Evolutionary conservation across 2,888 invertebrate species (phyloP), one percentile per base, ranked within the genome.

Genomic region (Dynastes grantii): DNA sequence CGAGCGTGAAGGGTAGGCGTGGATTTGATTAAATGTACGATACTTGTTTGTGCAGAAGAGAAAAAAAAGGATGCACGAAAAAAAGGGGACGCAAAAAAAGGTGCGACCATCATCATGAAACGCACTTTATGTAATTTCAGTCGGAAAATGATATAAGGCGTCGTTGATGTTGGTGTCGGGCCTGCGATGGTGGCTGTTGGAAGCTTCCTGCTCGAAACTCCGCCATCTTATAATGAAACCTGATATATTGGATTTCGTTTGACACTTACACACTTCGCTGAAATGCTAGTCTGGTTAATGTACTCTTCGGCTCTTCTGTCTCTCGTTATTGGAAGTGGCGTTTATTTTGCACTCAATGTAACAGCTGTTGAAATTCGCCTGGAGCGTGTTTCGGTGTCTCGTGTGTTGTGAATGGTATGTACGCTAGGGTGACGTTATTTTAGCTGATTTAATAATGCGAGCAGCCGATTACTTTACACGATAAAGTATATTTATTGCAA

Each of bases 231-330:
- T 68, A 68, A 77, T 68, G 77, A 77, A 77, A 77, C 77, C 68
- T 77, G 77, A 77, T 77, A 77, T 77, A 77, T 77, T 77, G 77
- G 77, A 77, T 77, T 77, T 58, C 77, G 77, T 67, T 77, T 76
- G 73, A 75, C 73, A 75, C 73, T 61, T 75, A 75, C 73, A 61
- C 61, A 75, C 73, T 75, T 40, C 61, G 61, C 63, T 63, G 73
- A 75, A 75, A 75, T 75, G 61, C 58, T 75, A 75, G 58, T 75
- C 73, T 75, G 61, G 61, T 75, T 75, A 75, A 75, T 75, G 73
- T 75, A 75, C 73, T 75, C 45, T 75, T 75, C 61, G 73, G 45
- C 61, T 75, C 73, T 63, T 61, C 73, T 75, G 73, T 58, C 73
- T 75, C 71, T 55, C 22, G 68, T 68, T 75, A 75, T 75, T 75